Evolutionary conservation across 2,888 invertebrate genomes (phyloP), one percentile per base, ranked within the genome.

Genomic region (Alloscopus bannaensis): DNA sequence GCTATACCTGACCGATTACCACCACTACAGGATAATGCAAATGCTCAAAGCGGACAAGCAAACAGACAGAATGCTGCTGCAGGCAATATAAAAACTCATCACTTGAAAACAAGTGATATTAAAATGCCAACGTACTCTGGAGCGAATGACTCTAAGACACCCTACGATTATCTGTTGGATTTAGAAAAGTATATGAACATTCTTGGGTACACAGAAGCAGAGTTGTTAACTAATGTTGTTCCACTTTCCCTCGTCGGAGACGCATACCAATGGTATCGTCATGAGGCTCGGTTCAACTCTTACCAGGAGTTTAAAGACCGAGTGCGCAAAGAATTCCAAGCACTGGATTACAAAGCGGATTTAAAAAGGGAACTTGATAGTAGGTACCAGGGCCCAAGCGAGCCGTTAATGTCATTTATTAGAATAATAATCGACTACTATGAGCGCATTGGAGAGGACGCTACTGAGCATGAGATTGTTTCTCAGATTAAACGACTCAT

Each of bases 101-200:
- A 69, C 55, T 42, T 81, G 40, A 77, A 76, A 71, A 72, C 76
- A 26, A 70, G 68, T 62, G 81, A 82, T 40, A 26, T 80, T 2
- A 20, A 29, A 20, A 80, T 82, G 1, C 82, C 82, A 0, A 66
- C 50, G 4, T 82, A 82, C 22, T 11, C 62, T 18, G 82, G 82
- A 0, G 24, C 72, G 0, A 31, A 47, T 22, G 82, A 82, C 18
- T 1, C 16, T 3, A 80, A 82, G 40, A 80, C 82, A 13, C 82
- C 80, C 0, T 82, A 77, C 42, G 82, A 82, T 26, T 82, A 64
- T 50, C 18, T 82, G 8, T 26, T 75, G 3, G 82, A 82, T 24
- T 26, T 82, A 0, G 70, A 77, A 26, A 72, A 73, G 42, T 82
- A 82, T 31, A 59, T 65, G 16, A n/a, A 26, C 40, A 18, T 52